Percentiles rank a stretch among this genome's conserved stretches.
Conservation (phyloP, 1,140 invertebrate genomes). For the Formica exsecta region DNA sequence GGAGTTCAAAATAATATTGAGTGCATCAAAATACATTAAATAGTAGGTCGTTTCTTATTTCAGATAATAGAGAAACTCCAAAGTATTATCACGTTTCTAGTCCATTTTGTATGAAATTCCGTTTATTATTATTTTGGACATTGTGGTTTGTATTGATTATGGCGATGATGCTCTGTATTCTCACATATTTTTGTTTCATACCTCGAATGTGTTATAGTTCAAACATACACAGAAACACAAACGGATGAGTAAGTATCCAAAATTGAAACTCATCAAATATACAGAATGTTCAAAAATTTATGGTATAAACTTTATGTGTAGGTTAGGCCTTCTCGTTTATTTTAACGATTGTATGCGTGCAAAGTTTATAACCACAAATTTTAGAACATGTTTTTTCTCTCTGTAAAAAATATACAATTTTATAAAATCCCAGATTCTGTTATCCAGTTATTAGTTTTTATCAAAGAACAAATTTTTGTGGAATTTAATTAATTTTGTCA, state of each 20-base stretch:
- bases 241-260: neutral
- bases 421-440: neutral
- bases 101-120: conserved; percentile 46
- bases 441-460: neutral
- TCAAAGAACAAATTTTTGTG: neutral
- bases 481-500: neutral
- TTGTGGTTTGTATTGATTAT: conserved; percentile 28
- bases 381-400: neutral
- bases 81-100: conserved; percentile 38
- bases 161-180: conserved; percentile 5
- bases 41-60: conserved; percentile 16
- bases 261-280: too few species aligned
- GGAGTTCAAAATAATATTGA: neutral
- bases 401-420: conserved; percentile 6
- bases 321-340: too few species aligned
- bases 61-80: neutral
- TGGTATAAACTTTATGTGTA: too few species aligned
- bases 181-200: conserved; percentile 31
- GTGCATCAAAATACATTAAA: neutral
- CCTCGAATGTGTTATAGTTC: neutral
- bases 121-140: conserved; percentile 51
- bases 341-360: too few species aligned
- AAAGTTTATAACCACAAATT: too few species aligned
- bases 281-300: too few species aligned
- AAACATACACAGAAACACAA: neutral